phyloP scores from a whole-genome alignment of 2,113 vertebrate genomes.

The Sinocyclocheilus maitianheensis region DNA sequence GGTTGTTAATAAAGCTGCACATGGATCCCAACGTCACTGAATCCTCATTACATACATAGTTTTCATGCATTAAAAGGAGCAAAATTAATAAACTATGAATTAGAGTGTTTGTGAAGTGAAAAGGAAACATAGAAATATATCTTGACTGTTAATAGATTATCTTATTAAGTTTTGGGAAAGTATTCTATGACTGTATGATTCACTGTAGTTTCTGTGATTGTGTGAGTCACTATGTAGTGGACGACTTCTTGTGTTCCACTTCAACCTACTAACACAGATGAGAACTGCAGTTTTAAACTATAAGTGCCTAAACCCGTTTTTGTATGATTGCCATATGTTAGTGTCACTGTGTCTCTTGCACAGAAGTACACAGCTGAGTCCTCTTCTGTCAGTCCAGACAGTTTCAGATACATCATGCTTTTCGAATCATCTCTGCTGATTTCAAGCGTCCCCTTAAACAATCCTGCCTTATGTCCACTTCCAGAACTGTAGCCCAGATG shows the following conservation, averaged over 20 bases:
- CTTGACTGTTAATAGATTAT: background rate
- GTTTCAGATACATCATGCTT: slow-evolving; percentile 49
- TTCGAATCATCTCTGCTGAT: slow-evolving; percentile 39
- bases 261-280: background rate
- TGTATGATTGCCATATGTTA: slow-evolving; percentile 41
- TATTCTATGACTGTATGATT: no score
- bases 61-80: background rate
- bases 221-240: background rate
- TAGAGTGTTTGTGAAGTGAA: background rate
- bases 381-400: slow-evolving; percentile 57
- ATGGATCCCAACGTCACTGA: no score
- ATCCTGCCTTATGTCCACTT: slow-evolving; percentile 26
- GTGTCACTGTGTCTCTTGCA: slow-evolving; percentile 52
- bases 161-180: no score
- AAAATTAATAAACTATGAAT: background rate
- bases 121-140: background rate
- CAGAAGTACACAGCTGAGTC: slow-evolving; percentile 67
- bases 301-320: slow-evolving; percentile 39
- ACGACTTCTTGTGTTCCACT: background rate
- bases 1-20: no score
- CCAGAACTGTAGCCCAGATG: background rate
- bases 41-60: no score
- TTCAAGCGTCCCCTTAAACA: slow-evolving; percentile 57
- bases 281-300: background rate
- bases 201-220: no score